Evolutionary conservation across 2,888 invertebrate genomes (phyloP).

Genomic region (Drosophila helvetica): DNA sequence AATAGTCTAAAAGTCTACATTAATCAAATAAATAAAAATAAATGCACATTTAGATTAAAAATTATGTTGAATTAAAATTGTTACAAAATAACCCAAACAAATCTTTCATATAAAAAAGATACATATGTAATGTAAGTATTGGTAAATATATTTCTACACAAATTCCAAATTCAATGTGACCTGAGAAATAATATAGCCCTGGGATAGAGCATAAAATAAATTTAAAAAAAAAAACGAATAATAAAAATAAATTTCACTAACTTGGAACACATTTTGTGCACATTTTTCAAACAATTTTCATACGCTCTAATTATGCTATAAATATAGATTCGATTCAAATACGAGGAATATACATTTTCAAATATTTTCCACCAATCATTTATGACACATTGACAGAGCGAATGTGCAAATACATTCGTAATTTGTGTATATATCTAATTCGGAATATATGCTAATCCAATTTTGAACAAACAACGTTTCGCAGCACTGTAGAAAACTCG

Average conservation of each 20-base stretch:
- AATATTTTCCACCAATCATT: constrained; percentile 6
- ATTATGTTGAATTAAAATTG: too few species aligned
- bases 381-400: background rate
- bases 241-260: background rate
- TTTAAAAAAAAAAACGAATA: too few species aligned
- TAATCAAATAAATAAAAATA: too few species aligned
- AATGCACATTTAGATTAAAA: too few species aligned
- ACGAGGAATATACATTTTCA: background rate
- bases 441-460: background rate
- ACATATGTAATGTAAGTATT: too few species aligned
- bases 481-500: background rate
- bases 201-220: too few species aligned
- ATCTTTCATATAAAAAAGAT: too few species aligned
- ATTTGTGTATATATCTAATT: background rate
- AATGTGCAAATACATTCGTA: background rate
- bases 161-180: too few species aligned
- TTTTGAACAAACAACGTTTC: background rate
- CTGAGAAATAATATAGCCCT: too few species aligned
- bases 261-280: background rate
- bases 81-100: too few species aligned
- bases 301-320: background rate
- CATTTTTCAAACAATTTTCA: background rate
- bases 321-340: background rate
- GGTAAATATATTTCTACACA: too few species aligned
- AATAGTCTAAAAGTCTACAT: too few species aligned